Conservation (phyloP, 1,140 invertebrate species). For the Bombus vancouverensis region DNA sequence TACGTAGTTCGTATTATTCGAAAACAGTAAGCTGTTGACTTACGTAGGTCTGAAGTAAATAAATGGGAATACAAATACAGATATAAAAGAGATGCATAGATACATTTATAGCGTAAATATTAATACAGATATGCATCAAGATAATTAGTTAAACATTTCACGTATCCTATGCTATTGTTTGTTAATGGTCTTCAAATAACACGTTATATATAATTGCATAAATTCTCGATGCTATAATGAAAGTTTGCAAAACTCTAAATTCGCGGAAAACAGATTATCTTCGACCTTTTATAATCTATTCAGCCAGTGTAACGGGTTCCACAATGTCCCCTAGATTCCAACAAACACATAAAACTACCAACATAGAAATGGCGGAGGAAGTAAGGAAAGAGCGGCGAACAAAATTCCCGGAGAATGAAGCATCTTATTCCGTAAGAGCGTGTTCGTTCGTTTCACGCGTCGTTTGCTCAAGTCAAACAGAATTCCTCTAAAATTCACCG, state of each 20-base stretch:
- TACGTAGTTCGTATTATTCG: not conserved
- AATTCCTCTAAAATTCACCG: slow-evolving; percentile 20
- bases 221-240: no score
- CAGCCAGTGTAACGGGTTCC: no score
- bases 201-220: no score
- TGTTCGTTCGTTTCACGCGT: slow-evolving; percentile 2
- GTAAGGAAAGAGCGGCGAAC: no score
- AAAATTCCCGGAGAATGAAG: not conserved
- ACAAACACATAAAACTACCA: not conserved
- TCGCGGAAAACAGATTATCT: no score
- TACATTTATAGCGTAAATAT: not conserved
- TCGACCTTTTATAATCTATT: no score
- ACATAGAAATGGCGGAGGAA: not conserved
- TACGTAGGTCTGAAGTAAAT: not conserved
- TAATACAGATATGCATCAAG: not conserved
- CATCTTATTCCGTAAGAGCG: not conserved
- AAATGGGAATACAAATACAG: not conserved
- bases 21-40: not conserved
- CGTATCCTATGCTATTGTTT: no score
- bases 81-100: not conserved
- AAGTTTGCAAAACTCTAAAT: no score
- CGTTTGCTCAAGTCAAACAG: slow-evolving; percentile 28
- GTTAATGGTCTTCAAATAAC: no score
- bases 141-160: no score
- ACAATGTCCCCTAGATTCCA: no score